Conservation (phyloP, 2,888 invertebrate species). For the Pollenia labialis region DNA sequence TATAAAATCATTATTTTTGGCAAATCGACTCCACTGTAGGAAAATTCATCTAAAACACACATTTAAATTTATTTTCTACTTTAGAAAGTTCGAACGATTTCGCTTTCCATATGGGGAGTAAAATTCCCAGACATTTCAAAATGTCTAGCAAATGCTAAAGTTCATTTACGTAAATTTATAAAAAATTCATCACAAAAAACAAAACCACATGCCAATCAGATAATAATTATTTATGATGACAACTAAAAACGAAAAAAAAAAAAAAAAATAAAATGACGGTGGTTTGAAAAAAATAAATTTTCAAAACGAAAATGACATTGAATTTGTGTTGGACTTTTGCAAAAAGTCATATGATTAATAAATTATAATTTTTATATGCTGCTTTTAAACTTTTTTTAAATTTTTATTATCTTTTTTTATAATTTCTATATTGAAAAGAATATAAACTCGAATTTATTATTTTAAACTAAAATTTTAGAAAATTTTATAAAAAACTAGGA, state of each 20-base stretch:
- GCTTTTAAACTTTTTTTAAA: neutral
- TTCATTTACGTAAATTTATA: slow-evolving; percentile 10
- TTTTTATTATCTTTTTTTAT: neutral
- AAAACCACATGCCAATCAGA: slow-evolving; percentile 67
- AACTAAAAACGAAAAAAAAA: slow-evolving; percentile 45
- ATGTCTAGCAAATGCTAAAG: slow-evolving; percentile 17
- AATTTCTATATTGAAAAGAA: slow-evolving; percentile 11
- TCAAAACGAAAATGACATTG: slow-evolving; percentile 54
- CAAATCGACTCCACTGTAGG: no score
- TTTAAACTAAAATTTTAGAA: no score
- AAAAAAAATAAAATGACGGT: slow-evolving; percentile 5
- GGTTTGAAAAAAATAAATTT: slow-evolving; percentile 29
- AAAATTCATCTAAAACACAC: no score
- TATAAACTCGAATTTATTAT: neutral
- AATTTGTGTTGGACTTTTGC: slow-evolving; percentile 50
- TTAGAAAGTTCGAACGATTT: neutral
- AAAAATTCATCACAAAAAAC: slow-evolving; percentile 1
- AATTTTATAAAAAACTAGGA: neutral
- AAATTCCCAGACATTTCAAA: neutral
- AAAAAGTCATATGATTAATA: slow-evolving; percentile 21
- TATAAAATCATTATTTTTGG: no score
- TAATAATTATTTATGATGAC: slow-evolving; percentile 70
- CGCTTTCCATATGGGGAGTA: neutral
- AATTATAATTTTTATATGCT: slow-evolving; percentile 19
- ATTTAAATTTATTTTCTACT: neutral